Evolutionary conservation across 2,797 vertebrate species (phyloP), one percentile per base, ranked within the genome.

Genomic region (Parotocinclus haroldoi): DNA sequence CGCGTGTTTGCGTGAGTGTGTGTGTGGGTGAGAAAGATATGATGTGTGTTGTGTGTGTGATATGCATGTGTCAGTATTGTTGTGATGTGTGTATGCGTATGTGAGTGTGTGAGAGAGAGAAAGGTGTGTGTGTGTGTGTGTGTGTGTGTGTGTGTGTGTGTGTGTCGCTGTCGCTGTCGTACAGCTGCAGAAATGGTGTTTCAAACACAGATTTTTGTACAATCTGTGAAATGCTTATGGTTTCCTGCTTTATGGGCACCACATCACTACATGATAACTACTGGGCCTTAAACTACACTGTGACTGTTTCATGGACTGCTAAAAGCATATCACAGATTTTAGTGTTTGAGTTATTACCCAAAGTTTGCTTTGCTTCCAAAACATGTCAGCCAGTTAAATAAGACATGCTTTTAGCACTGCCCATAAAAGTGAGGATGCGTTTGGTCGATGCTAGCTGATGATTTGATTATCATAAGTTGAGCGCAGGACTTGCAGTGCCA

Each of bases 391-490:
- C 13, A 11, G 16, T 14, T 18, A 58, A 66, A 48, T 42, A 59
- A 58, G 50, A 62, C 49, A 46, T 46, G 5, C 48, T 50, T 13
- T 37, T 19, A 54, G 52, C 58, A 14, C 63, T 59, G 27, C 12
- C 50, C 27, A 11, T 49, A 16, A 58, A 58, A 7, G 7, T 8
- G 18, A 12, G 53, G 54, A 39, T 58, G 56, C 49, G 38, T 66
- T 18, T 13, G 12, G 17, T n/a, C 40, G 50, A 19, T 56, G 39
- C 39, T 44, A 56, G 64, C 57, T 56, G 60, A 76, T 72, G 56
- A 63, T 69, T 68, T 56, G 19, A 75, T 74, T 67, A 73, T 56
- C 16, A 38, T 62, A 13, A 45, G 50, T 45, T 27, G 61, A 45
- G 19, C 56, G 12, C 48, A 16, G 38, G 58, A 37, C 39, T 39